A percentile compares a stretch with the other conserved stretches of the same genome.
Evolutionary conservation across 2,888 invertebrate species (phyloP).

Genomic region (Callyntrura guangdongensis): DNA sequence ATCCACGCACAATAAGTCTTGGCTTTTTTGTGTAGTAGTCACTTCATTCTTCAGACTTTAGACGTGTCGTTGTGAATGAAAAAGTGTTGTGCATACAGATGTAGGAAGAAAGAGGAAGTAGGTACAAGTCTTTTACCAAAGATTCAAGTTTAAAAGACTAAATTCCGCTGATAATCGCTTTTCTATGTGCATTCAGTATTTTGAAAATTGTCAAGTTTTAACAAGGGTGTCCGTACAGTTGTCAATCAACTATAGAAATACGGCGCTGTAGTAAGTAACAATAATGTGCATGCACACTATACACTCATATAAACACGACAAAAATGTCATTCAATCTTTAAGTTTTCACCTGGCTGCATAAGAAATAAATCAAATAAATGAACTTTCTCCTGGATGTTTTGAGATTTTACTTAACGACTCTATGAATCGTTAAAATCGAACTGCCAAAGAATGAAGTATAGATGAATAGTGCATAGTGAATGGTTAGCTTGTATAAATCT

Average conservation of each 20-base stretch:
- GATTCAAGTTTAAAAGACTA: neutral
- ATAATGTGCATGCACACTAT: neutral
- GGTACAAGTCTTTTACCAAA: neutral
- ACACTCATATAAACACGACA: too few species aligned
- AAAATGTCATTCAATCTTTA: neutral
- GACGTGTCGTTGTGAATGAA: neutral
- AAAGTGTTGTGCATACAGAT: neutral
- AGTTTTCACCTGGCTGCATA: neutral
- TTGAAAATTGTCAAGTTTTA: neutral
- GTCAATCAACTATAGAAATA: conserved; percentile 46
- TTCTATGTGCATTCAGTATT: neutral
- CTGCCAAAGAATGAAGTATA: too few species aligned
- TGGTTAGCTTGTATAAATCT: too few species aligned
- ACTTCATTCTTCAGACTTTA: conserved; percentile 5
- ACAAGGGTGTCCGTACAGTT: conserved; percentile 33
- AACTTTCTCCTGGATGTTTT: neutral
- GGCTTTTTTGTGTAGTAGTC: neutral
- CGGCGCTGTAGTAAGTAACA: too few species aligned
- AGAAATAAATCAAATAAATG: conserved; percentile 1
- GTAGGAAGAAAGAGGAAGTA: neutral
- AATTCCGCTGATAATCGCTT: neutral
- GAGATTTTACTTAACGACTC: neutral
- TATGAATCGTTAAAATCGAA: neutral
- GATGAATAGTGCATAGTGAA: too few species aligned
- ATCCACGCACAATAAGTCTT: neutral